Evolutionary conservation across 2,797 vertebrate species (phyloP).

Genomic region (Danio albolineatus): DNA sequence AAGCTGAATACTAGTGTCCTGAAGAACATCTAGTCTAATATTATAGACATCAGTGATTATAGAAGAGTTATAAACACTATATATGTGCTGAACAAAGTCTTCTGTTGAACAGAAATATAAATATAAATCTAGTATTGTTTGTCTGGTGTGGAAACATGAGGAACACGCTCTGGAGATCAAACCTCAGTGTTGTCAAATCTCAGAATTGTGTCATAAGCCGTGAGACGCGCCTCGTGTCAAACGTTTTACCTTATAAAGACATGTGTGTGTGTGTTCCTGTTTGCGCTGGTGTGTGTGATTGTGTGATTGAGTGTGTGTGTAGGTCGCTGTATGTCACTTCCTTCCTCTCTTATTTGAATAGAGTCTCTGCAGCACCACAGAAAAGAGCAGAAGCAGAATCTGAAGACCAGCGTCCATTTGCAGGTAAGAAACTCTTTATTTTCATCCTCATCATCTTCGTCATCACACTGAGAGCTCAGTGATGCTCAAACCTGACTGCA

Average conservation of each 20-base stretch:
- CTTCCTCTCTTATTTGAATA: constrained; percentile 62
- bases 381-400: constrained; percentile 18
- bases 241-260: constrained; percentile 61
- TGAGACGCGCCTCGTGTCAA: not conserved
- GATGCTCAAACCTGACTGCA: no score
- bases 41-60: no score
- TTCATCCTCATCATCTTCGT: no score
- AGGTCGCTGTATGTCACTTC: constrained; percentile 49
- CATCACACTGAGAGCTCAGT: no score
- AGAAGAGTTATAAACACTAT: no score
- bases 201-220: not conserved
- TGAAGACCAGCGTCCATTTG: constrained; percentile 11
- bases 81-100: no score
- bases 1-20: no score
- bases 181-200: not conserved
- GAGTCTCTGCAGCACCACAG: constrained; percentile 3
- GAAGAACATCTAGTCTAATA: no score
- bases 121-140: no score
- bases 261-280: constrained; percentile 55
- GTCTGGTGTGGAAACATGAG: no score
- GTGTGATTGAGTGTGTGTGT: not conserved
- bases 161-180: not conserved
- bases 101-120: no score
- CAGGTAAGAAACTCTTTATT: constrained; percentile 16
- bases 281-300: constrained; percentile 3